Evolutionary conservation across 1,140 invertebrate species (phyloP), one percentile per base, ranked within the genome.

Genomic region (Drosophila pachea): DNA sequence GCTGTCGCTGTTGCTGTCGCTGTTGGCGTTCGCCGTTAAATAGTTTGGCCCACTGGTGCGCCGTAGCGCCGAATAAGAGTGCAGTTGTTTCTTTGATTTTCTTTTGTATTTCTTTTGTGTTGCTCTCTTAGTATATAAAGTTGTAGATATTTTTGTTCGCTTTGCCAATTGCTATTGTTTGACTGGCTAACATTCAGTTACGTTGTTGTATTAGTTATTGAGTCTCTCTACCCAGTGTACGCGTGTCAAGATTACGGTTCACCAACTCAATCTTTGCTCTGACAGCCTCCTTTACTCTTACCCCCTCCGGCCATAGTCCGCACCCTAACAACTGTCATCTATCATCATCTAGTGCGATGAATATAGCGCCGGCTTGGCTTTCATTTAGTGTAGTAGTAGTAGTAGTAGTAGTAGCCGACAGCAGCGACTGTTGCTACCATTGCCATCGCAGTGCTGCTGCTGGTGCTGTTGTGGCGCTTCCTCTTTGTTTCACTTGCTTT

Each of bases 141-240:
- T 69, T 53, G 36, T 14, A 32, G 5, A n/a, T 36, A 22, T n/a
- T 49, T 38, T 45, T 42, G 16, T 35, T 59, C 33, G 36, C 9
- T 73, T 59, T 54, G 59, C 53, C 48, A 69, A 59, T 81, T 68
- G 48, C 48, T 63, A 59, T 81, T 68, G 48, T 59, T 66, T 76
- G 64, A 74, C 62, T 50, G 74, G 81, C 14, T 66, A 65, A 55
- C 33, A 35, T 67, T 59, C 1, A 2, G 33, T 56, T 55, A 56
- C 59, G 65, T 59, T 68, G 22, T 22, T 22, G 22, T 42, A 38
- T 38, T 60, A 54, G 35, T 11, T 61, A 42, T 74, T 16, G 31
- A 22, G 3, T 22, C 22, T 36, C 40, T 55, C 36, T 74, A 12
- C n/a, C 48, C 45, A 49, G 62, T 59, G 55, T 70, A 47, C 40